Base-by-base conservation (phyloP, 2,888 invertebrate species). In the Corbicula japonica region DNA sequence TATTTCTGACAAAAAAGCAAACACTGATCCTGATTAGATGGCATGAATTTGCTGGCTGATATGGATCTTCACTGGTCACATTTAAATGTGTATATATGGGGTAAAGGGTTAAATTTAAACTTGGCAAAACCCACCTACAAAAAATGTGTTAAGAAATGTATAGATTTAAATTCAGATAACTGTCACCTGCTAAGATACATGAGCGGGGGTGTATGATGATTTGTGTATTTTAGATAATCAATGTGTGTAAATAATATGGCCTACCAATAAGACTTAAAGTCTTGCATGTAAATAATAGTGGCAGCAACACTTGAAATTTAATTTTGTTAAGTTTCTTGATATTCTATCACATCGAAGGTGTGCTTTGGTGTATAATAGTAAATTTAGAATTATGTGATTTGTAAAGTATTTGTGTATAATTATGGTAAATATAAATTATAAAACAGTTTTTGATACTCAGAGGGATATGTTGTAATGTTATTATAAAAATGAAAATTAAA, bases 271-370 rank as follows among this genome's bases (percentile, higher is more conserved):
- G 35, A 56, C 32, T 32, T 34, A 35, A 56, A 56, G 35, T 28
- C 23, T 26, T 52, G 23, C 23, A 6, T 56, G 21, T 34, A 32
- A 32, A 54, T 54, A 54, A 54, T 15, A 15, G 10, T n/a, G 32
- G 35, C 18, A 38, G 32, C 32, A 34, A 56, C 35, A 56, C 35
- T 34, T 56, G 21, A 35, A 32, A 34, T 56, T 52, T 32, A 21
- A 56, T 34, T 35, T 32, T 34, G 56, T 56, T 56, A 56, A 56
- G 56, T 56, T 56, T 56, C 56, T 18, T 18, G 32, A 34, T 34
- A 56, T 56, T 56, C 35, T 56, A 56, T 56, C n/a, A 56, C 56
- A 56, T 56, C 56, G 56, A 56, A 56, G 56, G 56, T 56, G 56
- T 35, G 32, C 34, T 34, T n/a, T 52, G 30, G 18, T 50, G 12